Evolutionary conservation across 2,797 vertebrate genomes (phyloP).

Genomic region (Nyctalus aviator): DNA sequence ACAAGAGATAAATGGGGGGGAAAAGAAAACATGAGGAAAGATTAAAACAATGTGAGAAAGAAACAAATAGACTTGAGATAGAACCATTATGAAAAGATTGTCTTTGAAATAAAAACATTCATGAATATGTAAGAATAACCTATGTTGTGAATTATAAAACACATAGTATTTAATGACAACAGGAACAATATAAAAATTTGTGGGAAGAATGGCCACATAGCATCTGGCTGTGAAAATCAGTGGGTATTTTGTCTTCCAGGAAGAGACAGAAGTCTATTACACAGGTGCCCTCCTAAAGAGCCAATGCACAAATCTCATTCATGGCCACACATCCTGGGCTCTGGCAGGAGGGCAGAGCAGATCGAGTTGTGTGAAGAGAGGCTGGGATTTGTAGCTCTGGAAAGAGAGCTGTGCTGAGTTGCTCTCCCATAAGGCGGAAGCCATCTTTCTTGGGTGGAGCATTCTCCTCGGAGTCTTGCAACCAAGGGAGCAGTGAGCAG

Average conservation of each 20-base stretch:
- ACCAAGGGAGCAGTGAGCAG: not conserved
- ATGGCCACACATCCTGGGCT: too few species aligned
- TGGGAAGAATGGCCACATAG: not conserved
- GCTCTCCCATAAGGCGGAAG: not conserved
- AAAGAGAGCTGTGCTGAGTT: not conserved
- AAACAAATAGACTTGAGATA: not conserved
- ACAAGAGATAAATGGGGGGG: not conserved
- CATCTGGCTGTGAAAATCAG: not conserved
- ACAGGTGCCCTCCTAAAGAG: not conserved
- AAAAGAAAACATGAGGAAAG: not conserved
- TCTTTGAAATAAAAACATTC: not conserved
- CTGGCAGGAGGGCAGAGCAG: not conserved
- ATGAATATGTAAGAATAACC: not conserved
- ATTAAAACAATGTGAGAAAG: not conserved
- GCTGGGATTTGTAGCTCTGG: not conserved
- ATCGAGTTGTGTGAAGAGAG: not conserved
- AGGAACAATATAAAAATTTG: not conserved
- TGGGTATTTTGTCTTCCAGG: not conserved
- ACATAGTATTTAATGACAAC: not conserved
- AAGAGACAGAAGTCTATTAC: not conserved
- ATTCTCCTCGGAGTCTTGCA: not conserved
- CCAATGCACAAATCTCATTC: not conserved
- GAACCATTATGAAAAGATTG: not conserved
- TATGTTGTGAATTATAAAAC: conserved; percentile 8
- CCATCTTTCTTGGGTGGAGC: not conserved